A percentile compares a stretch with the other conserved stretches of the same genome.
These are phyloP conservation scores for Brotula barbata DNA, from an alignment of 2,797 vertebrate species.

Conservation along the genomic window DNA sequence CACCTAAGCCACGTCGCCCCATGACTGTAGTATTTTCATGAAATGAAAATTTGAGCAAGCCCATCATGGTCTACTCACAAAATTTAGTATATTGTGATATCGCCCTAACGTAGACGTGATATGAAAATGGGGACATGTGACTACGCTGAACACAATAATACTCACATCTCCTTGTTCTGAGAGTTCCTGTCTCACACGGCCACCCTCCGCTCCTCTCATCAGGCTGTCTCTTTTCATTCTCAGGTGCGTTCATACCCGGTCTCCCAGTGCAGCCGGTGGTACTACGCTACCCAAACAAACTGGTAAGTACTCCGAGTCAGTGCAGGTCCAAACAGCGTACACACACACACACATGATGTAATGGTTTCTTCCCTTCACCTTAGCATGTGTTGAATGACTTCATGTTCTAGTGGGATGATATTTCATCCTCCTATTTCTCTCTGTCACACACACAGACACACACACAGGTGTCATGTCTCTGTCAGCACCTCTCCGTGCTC, in stretches of 20 bases:
- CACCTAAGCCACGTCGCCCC: too few species aligned
- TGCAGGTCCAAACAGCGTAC: background rate
- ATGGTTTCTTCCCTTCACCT: conserved; percentile 32
- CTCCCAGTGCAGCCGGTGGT: conserved; percentile 95
- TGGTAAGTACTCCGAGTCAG: conserved; percentile 78
- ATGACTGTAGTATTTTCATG: too few species aligned
- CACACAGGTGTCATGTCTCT: conserved; percentile 58
- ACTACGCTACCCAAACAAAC: conserved; percentile 89
- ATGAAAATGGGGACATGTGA: too few species aligned
- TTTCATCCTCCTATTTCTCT: conserved; percentile 60
- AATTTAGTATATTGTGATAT: too few species aligned
- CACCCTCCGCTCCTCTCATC: too few species aligned
- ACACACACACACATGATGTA: conserved; percentile 35
- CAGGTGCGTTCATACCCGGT: conserved; percentile 95
- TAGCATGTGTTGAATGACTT: conserved; percentile 60
- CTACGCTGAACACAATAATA: too few species aligned
- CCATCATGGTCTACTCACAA: too few species aligned
- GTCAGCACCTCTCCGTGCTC: conserved; percentile 34
- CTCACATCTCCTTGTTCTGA: too few species aligned
- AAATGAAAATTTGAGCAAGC: too few species aligned
- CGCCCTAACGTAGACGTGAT: too few species aligned
- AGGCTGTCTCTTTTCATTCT: conserved; percentile 6
- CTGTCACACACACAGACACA: conserved; percentile 13
- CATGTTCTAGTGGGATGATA: conserved; percentile 66
- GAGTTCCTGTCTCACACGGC: too few species aligned